These are phyloP conservation scores for Corythornis cristatus DNA, from an alignment of 2,113 vertebrate species.

Conservation along the genomic window DNA sequence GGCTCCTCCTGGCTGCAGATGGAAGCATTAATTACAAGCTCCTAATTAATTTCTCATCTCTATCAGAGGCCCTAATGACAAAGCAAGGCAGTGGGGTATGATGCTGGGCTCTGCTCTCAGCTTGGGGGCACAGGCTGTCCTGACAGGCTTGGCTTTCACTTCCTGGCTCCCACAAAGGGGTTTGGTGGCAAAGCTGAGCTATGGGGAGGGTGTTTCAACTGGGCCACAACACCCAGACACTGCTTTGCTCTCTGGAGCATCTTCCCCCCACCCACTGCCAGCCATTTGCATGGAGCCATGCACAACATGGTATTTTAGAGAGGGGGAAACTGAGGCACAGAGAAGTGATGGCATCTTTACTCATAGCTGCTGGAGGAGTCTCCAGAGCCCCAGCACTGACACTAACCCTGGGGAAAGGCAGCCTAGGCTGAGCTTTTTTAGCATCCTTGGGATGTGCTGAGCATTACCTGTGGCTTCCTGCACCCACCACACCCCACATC, in stretches of 20 bases:
- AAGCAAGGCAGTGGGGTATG: background rate
- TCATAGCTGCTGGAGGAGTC: conserved; percentile 37
- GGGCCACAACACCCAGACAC: background rate
- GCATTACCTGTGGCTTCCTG: background rate
- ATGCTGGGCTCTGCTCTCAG: background rate
- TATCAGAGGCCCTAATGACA: background rate
- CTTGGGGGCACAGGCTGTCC: fast-evolving
- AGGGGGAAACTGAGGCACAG: background rate
- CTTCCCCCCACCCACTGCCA: background rate
- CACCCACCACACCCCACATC: fast-evolving
- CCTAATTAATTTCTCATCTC: conserved; percentile 25
- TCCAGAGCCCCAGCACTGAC: fast-evolving
- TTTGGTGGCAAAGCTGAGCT: background rate
- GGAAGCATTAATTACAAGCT: conserved; percentile 27
- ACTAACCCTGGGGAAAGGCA: background rate
- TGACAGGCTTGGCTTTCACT: fast-evolving
- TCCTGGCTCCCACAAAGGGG: background rate
- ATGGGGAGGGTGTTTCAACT: background rate
- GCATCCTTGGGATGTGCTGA: background rate
- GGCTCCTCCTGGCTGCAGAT: background rate
- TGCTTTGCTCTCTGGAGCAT: background rate
- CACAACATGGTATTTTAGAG: background rate
- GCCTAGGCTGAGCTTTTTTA: background rate
- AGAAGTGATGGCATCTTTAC: background rate
- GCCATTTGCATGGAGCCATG: background rate